Evolutionary conservation across 2,113 vertebrate species (phyloP), one percentile per base, ranked within the genome.

Genomic region (Lasiurus cinereus): DNA sequence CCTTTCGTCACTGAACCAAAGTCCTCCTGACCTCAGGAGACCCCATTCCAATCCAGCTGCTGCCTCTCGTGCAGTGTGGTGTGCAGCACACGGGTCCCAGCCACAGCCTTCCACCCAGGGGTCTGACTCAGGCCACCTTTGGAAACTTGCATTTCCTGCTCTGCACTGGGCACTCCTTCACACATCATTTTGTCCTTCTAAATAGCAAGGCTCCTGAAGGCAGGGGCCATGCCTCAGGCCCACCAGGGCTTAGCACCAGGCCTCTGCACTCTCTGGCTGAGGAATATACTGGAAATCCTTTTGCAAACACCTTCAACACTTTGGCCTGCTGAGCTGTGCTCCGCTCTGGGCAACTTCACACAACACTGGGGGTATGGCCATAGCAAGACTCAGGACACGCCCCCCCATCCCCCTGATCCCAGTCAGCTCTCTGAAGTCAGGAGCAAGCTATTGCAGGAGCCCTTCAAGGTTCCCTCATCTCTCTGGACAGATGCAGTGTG

Each of bases 1-100:
- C 24, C 83, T 54, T 46, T 54, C 12, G 11, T 29, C 33, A 33
- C 36, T 18, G 64, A 86, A 74, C 77, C 27, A 36, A 64, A 31
- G 66, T 36, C 22, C 15, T 46, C 4, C 84, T 13, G 27, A 78
- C 52, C 46, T 24, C 43, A 70, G 77, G 62, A 83, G 22, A n/a
- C 39, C 52, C 70, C 31, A 14, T 24, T 66, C 66, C 33, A 59
- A 36, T 31, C 73, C 43, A 27, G 5, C 48, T 70, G 46, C 14
- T 56, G 54, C 21, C 52, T 72, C 69, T 27, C 21, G 0, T 14
- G 46, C 15, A 64, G 46, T 0, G 43, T 0, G 1, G 24, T 5
- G 24, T 5, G 14, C 0, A n/a, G 50, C 0, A 1, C 5, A 18
- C 2, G 1, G 16, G 46, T 8, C 22, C 73, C 39, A 27, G 31